A percentile compares a stretch with the other conserved stretches of the same genome.
These are phyloP conservation scores for Saiga tatarica DNA, from an alignment of 2,113 vertebrate genomes.

Conservation along the genomic window DNA sequence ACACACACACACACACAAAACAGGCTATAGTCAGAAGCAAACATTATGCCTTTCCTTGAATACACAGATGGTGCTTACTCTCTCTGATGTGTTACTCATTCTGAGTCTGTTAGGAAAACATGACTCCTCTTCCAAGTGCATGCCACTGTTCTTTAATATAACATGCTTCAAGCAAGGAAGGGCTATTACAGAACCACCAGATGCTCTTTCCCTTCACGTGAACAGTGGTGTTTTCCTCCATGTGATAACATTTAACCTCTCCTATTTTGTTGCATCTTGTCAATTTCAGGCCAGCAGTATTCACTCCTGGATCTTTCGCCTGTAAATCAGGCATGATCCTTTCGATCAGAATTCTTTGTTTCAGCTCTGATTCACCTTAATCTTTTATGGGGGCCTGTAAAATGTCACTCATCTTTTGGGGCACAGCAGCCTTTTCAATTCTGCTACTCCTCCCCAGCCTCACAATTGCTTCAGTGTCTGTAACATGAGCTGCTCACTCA, in stretches of 20 bases:
- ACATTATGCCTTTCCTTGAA: neutral
- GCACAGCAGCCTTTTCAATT: neutral
- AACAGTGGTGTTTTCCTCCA: neutral
- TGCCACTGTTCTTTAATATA: neutral
- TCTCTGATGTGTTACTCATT: constrained; percentile 30
- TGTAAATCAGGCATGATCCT: neutral
- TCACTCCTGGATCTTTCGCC: neutral
- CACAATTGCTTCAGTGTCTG: neutral
- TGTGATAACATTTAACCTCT: constrained; percentile 27
- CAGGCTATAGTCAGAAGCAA: constrained; percentile 4
- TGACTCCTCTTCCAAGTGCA: neutral
- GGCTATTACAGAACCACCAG: neutral
- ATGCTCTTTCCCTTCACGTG: neutral
- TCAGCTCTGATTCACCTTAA: neutral
- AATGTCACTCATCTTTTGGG: neutral
- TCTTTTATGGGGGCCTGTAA: neutral
- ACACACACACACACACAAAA: neutral
- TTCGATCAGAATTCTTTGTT: neutral
- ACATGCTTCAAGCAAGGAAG: neutral
- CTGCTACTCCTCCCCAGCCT: neutral
- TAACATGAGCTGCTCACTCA: neutral
- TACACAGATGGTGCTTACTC: neutral
- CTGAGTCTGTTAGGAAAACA: constrained; percentile 3
- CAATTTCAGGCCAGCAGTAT: neutral
- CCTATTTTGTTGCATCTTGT: neutral